Percentiles rank a stretch among this genome's conserved stretches.
These are phyloP conservation scores for Volucella inflata DNA, from an alignment of 2,888 invertebrate genomes.

Conservation along the genomic window DNA sequence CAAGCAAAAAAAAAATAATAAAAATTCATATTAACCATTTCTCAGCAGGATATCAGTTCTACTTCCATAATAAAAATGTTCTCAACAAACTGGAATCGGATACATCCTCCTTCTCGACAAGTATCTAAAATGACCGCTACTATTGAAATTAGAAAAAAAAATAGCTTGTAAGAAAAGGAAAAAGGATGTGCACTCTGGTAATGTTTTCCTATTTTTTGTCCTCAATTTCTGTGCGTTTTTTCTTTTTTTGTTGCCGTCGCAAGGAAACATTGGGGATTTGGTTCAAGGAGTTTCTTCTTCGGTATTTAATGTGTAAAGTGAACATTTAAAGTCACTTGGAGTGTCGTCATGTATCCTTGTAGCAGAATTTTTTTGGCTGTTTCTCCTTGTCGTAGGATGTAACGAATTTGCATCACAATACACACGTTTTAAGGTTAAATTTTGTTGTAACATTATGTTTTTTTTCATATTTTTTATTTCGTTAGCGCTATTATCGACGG, in stretches of 20 bases:
- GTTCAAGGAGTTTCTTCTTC: conserved; percentile 60
- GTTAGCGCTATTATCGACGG: conserved; percentile 66
- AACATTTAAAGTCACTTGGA: conserved; percentile 71
- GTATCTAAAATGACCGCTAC: conserved; percentile 59
- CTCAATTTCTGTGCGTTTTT: conserved; percentile 37
- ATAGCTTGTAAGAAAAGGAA: conserved; percentile 10
- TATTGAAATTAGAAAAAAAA: conserved; percentile 40
- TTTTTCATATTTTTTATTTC: conserved; percentile 62
- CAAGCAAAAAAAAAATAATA: conserved; percentile 9
- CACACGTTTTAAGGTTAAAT: conserved; percentile 69
- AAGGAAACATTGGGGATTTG: conserved; percentile 61
- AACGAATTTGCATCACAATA: conserved; percentile 73
- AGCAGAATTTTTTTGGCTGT: conserved; percentile 48
- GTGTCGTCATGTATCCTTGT: conserved; percentile 55
- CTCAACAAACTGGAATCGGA: conserved; percentile 65
- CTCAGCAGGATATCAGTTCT: conserved; percentile 72
- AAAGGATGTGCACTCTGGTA: conserved; percentile 69
- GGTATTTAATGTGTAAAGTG: conserved; percentile 65
- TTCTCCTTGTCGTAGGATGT: conserved; percentile 45
- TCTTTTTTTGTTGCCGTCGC: conserved; percentile 1
- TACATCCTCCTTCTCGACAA: conserved; percentile 30
- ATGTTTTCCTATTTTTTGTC: conserved; percentile 56
- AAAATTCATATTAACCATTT: conserved; percentile 61
- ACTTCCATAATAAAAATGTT: conserved; percentile 54
- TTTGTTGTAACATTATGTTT: conserved; percentile 31